These are phyloP conservation scores for Oceanodroma tethys DNA, from an alignment of 2,113 vertebrate species.

Conservation along the genomic window DNA sequence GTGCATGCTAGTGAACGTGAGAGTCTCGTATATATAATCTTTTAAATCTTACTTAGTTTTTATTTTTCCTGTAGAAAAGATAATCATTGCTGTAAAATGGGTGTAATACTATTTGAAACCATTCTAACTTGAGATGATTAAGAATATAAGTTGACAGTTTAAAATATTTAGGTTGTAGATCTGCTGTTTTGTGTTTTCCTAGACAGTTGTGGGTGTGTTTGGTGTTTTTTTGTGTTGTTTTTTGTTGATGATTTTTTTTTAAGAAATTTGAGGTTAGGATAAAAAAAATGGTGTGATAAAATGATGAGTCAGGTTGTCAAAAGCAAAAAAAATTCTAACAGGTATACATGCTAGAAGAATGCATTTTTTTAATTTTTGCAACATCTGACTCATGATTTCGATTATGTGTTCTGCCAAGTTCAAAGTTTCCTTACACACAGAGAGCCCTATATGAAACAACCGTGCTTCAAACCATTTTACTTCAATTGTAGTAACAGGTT, in stretches of 20 bases:
- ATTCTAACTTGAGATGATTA: not conserved
- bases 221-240: too few relatives aligned
- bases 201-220: not conserved
- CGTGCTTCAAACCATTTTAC: conserved; percentile 65
- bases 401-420: conserved; percentile 71
- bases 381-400: conserved; percentile 69
- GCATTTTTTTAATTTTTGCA: conserved; percentile 57
- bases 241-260: too few relatives aligned
- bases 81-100: not conserved
- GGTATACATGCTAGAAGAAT: conserved; percentile 61
- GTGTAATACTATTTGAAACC: not conserved
- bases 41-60: not conserved
- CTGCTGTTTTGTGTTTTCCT: not conserved
- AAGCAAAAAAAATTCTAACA: conserved; percentile 31
- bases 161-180: not conserved
- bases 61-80: not conserved
- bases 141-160: not conserved
- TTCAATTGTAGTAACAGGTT: conserved; percentile 79
- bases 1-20: not conserved
- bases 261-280: conserved; percentile 30
- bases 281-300: conserved; percentile 61
- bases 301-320: conserved; percentile 67
- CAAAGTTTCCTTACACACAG: conserved; percentile 74
- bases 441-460: conserved; percentile 68
- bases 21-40: not conserved